Base-by-base conservation (phyloP, 2,113 vertebrate species). In the Rhinichthys klamathensis region DNA sequence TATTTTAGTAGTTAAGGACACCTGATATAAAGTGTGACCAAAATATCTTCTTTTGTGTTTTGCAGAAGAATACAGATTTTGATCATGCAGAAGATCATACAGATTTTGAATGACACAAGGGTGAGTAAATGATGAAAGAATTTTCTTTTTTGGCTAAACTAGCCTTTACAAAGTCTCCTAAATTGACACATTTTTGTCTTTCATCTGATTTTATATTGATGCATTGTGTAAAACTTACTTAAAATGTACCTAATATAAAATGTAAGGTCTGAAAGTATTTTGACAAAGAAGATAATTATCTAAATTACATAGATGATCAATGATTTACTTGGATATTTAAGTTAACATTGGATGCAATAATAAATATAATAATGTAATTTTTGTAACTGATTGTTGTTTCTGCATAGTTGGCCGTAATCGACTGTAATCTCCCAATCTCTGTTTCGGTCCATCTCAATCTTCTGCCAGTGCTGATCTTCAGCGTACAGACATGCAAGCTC, bases 401-500 rank as follows among this genome's bases (percentile, higher is more conserved):
- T 46, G 15, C 58, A 44, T 15, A 63, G 8, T 63, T 63, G 35
- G 23, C 15, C 8, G 41, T 41, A 9, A 21, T 21, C 44, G 15
- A 7, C 60, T 49, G 27, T 78, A 63, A 85, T 76, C 73, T 81
- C 60, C 69, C 35, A 54, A 46, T 25, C 9, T 72, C 58, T 49
- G 63, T 63, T 65, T 56, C 25, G 54, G 54, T 84, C 32, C 65
- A 82, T 74, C 63, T 86, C 35, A 67, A 51, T 78, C n/a, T 63
- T 56, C 78, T 75, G 38, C 46, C 58, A 56, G 41, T 54, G 63
- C n/a, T n/a, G 10, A 32, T 58, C 82, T 83, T 49, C 21, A 63
- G 41, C 63, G 41, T 84, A 80, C 81, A 70, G 80, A 85, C 83
- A 65, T 72, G 70, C 67, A 51, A 58, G 41, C 49, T 49, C 51